phyloP scores from a whole-genome alignment of 2,888 invertebrate species.

The Uloborus plumipes region DNA sequence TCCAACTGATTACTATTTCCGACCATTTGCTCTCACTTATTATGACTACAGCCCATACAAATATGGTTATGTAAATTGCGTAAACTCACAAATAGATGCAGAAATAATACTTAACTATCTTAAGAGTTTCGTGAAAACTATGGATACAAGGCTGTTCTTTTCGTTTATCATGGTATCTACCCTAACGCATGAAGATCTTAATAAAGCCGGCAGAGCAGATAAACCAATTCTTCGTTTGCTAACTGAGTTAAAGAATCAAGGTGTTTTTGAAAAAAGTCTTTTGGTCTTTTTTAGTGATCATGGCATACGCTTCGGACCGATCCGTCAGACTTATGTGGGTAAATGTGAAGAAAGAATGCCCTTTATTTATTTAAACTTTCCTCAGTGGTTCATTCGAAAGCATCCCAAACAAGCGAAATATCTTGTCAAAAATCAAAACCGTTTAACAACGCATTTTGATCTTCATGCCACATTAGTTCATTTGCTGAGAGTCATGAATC shows the following conservation, averaged over 20 bases:
- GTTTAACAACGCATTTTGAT: constrained; percentile 71
- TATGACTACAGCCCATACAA: constrained; percentile 66
- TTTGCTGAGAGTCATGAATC: constrained; percentile 74
- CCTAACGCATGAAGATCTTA: constrained; percentile 70
- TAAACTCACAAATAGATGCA: constrained; percentile 44
- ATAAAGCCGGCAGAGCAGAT: constrained; percentile 69
- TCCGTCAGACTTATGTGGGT: constrained; percentile 80
- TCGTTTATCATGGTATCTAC: constrained; percentile 69
- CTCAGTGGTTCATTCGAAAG: constrained; percentile 68
- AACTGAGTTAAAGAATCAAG: constrained; percentile 73
- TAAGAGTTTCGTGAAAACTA: constrained; percentile 39
- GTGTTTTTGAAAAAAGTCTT: constrained; percentile 79
- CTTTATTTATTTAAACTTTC: constrained; percentile 70
- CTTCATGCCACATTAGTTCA: constrained; percentile 79
- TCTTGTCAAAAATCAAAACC: constrained; percentile 68
- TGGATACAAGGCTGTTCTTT: constrained; percentile 67
- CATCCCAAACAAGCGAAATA: constrained; percentile 67
- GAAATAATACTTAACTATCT: constrained; percentile 47
- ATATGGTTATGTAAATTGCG: constrained; percentile 28
- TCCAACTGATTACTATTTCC: constrained; percentile 70
- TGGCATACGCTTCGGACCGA: constrained; percentile 88
- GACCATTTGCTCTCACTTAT: constrained; percentile 70
- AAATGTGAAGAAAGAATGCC: constrained; percentile 72
- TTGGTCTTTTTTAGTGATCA: constrained; percentile 87
- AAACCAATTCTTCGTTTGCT: constrained; percentile 74